These are phyloP conservation scores for Myathropa florea DNA, from an alignment of 2,888 invertebrate species.

Conservation along the genomic window DNA sequence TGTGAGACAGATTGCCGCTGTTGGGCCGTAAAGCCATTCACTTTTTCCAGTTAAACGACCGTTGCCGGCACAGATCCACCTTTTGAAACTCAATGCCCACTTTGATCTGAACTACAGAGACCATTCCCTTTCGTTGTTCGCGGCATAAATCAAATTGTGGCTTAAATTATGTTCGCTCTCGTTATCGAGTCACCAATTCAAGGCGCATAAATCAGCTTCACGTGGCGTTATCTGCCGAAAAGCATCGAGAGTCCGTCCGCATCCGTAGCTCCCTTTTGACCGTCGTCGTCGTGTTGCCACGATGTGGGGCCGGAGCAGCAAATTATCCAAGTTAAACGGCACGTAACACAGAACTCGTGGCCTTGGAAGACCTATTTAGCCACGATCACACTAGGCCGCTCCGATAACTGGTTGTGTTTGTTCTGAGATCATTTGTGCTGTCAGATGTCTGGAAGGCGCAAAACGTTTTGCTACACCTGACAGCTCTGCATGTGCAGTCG, in stretches of 20 bases:
- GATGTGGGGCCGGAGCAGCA: slow-evolving; percentile 16
- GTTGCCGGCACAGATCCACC: background rate
- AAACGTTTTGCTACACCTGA: slow-evolving; percentile 45
- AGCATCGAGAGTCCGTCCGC: slow-evolving; percentile 19
- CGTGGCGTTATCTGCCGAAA: slow-evolving; percentile 49
- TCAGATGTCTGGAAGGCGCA: slow-evolving; percentile 44
- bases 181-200: slow-evolving; percentile 25
- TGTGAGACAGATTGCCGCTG: background rate
- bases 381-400: background rate
- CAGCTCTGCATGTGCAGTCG: slow-evolving; percentile 25
- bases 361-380: slow-evolving; percentile 48
- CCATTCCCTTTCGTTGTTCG: slow-evolving; percentile 54
- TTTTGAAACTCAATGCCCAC: slow-evolving; percentile 17
- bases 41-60: background rate
- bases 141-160: slow-evolving; percentile 45
- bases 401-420: slow-evolving; percentile 13
- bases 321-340: too few relatives aligned
- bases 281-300: slow-evolving; percentile 65
- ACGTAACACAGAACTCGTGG: slow-evolving; percentile 3
- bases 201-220: slow-evolving; percentile 46
- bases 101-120: slow-evolving; percentile 35
- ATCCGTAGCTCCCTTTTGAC: slow-evolving; percentile 30
- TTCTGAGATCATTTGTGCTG: background rate
- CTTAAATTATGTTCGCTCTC: slow-evolving; percentile 20
- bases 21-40: slow-evolving; percentile 8